Percentiles rank a stretch among this genome's conserved stretches.
phyloP scores from a whole-genome alignment of 1,140 invertebrate genomes.

The Euglossa dilemma region DNA sequence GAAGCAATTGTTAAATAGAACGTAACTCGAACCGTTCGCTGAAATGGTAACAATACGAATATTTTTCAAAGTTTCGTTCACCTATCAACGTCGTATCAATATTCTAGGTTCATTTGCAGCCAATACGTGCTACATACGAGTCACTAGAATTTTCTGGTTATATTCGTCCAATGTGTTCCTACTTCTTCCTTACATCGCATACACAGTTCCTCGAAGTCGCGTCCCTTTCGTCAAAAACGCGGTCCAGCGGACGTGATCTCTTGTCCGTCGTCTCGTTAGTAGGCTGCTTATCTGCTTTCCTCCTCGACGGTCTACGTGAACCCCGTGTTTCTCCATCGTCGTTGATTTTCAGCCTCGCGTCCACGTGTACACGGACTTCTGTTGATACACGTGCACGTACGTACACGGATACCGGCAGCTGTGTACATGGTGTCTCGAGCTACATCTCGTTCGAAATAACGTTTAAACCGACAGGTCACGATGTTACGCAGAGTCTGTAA shows the following conservation, averaged over 20 bases:
- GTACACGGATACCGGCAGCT: neutral
- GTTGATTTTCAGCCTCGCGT: conserved; percentile 50
- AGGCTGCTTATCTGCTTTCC: conserved; percentile 58
- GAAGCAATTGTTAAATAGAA: too few relatives aligned
- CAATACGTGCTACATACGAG: too few relatives aligned
- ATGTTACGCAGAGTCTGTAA: neutral
- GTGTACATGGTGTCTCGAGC: neutral
- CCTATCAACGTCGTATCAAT: too few relatives aligned
- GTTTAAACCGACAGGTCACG: neutral
- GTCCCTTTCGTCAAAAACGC: neutral
- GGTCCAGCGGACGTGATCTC: conserved; percentile 55
- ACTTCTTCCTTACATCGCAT: too few relatives aligned
- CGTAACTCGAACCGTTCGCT: too few relatives aligned
- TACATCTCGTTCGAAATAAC: neutral
- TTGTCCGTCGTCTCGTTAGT: conserved; percentile 57
- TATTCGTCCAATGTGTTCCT: too few relatives aligned
- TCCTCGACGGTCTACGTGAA: conserved; percentile 26
- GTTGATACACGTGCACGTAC: conserved; percentile 8
- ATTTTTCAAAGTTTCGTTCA: too few relatives aligned
- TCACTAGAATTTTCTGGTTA: too few relatives aligned
- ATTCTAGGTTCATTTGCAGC: too few relatives aligned
- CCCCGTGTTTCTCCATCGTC: conserved; percentile 51
- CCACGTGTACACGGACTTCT: conserved; percentile 2
- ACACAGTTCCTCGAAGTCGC: too few relatives aligned
- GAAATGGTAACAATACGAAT: too few relatives aligned